phyloP scores from a whole-genome alignment of 1,140 invertebrate genomes.

The Drosophila persimilis region DNA sequence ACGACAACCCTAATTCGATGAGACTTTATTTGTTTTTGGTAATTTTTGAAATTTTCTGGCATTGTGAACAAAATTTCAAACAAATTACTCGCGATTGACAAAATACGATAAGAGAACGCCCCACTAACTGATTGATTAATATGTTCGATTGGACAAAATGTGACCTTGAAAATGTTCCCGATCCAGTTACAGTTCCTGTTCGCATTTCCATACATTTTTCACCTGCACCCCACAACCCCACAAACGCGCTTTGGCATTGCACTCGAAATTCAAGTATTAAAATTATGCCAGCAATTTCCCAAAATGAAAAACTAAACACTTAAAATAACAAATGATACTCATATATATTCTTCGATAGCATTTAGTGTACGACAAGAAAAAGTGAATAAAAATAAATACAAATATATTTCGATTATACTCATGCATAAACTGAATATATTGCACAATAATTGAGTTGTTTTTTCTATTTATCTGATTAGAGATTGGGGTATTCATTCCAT shows the following conservation, averaged over 20 bases:
- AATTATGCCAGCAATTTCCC: conserved; percentile 52
- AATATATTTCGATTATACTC: conserved; percentile 29
- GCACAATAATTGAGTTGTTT: background rate
- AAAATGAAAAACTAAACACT: conserved; percentile 53
- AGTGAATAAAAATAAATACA: conserved; percentile 43
- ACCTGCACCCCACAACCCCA: background rate
- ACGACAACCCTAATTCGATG: conserved; percentile 25
- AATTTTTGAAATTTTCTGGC: conserved; percentile 75
- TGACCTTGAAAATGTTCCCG: conserved; percentile 45
- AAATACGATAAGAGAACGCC: background rate
- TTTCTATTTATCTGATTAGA: too few relatives aligned
- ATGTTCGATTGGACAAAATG: conserved; percentile 38
- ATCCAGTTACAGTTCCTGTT: conserved; percentile 60
- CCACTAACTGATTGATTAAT: conserved; percentile 25
- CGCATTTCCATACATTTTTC: conserved; percentile 41
- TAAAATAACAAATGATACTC: conserved; percentile 82
- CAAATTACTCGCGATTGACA: conserved; percentile 58
- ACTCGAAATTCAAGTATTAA: conserved; percentile 72
- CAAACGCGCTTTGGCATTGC: conserved; percentile 55
- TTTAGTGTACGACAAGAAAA: conserved; percentile 50
- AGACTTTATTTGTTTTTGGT: conserved; percentile 44
- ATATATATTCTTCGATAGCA: conserved; percentile 74
- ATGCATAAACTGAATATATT: background rate
- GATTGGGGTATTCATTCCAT: too few relatives aligned
- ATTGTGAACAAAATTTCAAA: conserved; percentile 64